Evolutionary conservation across 2,113 vertebrate species (phyloP).

Genomic region (Lophochroa leadbeateri): DNA sequence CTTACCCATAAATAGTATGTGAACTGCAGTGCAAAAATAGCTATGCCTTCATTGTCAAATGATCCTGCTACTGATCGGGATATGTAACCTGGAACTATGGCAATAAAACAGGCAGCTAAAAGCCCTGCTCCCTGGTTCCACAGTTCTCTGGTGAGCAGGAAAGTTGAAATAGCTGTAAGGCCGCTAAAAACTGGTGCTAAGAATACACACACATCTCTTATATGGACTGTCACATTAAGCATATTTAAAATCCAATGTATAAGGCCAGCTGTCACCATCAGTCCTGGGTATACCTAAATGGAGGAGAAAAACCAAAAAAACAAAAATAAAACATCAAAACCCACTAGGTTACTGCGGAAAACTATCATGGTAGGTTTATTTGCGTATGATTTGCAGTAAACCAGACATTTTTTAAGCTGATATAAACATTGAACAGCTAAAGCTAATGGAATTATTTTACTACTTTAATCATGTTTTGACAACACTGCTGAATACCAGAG

Average conservation of each 20-base stretch:
- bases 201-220: slow-evolving; percentile 97
- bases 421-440: neutral
- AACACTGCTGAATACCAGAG: neutral
- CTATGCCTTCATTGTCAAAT: slow-evolving; percentile 99
- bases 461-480: slow-evolving; percentile 20
- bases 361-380: neutral
- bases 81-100: slow-evolving; percentile 98
- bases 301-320: neutral
- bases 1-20: slow-evolving; percentile 99
- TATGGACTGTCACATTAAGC: slow-evolving; percentile 95
- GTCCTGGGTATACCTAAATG: slow-evolving; percentile 93
- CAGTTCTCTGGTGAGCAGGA: slow-evolving; percentile 95
- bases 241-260: slow-evolving; percentile 98
- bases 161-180: slow-evolving; percentile 97
- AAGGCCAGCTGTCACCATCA: slow-evolving; percentile 98
- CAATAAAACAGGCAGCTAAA: slow-evolving; percentile 98
- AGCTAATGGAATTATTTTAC: neutral
- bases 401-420: neutral
- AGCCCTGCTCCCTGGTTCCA: slow-evolving; percentile 98
- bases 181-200: slow-evolving; percentile 98
- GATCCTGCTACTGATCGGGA: slow-evolving; percentile 97
- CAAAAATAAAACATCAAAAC: neutral
- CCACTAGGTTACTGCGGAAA: neutral
- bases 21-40: slow-evolving; percentile 99
- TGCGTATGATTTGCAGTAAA: neutral